phyloP scores from a whole-genome alignment of 30 jellyfish, hydroid and myxozoan genomes.

The Aurelia sp. region DNA sequence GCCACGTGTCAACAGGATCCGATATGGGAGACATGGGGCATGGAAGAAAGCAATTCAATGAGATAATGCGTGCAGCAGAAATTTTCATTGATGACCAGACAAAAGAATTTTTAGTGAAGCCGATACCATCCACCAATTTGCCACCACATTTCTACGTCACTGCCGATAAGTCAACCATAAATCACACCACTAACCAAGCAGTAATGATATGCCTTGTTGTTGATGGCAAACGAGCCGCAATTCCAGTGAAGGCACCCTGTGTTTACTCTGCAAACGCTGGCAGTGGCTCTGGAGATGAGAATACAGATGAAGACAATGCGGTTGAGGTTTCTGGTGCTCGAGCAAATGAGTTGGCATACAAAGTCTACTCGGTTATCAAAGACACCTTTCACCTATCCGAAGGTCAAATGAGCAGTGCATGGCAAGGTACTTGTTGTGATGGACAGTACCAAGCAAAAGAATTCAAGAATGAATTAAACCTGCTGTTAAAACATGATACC shows the following conservation, averaged over 20 bases:
- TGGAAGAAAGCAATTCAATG: slow-evolving; percentile 33
- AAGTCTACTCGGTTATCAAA: slow-evolving; percentile 18
- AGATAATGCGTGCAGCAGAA: slow-evolving; percentile 11
- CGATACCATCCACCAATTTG: slow-evolving; percentile 6
- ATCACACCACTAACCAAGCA: slow-evolving; percentile 39
- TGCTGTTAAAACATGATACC: not conserved
- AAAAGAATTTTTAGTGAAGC: not conserved
- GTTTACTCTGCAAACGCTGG: slow-evolving; percentile 6
- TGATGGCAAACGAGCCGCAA: slow-evolving; percentile 32
- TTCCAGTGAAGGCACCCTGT: slow-evolving; percentile 45
- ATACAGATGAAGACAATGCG: slow-evolving; percentile 5
- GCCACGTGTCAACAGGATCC: slow-evolving; percentile 52
- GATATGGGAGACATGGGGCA: slow-evolving; percentile 60
- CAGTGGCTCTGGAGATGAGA: slow-evolving; percentile 1
- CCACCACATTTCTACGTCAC: slow-evolving; percentile 53
- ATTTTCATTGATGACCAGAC: slow-evolving; percentile 10
- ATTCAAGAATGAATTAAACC: not conserved
- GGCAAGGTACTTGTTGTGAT: slow-evolving; percentile 36
- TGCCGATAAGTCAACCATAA: slow-evolving; percentile 39
- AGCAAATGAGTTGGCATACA: slow-evolving; percentile 15
- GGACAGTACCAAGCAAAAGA: slow-evolving; percentile 40
- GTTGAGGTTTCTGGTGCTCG: slow-evolving; percentile 22
- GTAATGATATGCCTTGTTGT: slow-evolving; percentile 28
- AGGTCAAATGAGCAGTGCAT: slow-evolving; percentile 2
- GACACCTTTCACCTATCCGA: slow-evolving; percentile 9